Percentiles rank a stretch among this genome's conserved stretches.
These are phyloP conservation scores for Heteronetta atricapilla DNA, from an alignment of 2,113 vertebrate species.

Conservation along the genomic window DNA sequence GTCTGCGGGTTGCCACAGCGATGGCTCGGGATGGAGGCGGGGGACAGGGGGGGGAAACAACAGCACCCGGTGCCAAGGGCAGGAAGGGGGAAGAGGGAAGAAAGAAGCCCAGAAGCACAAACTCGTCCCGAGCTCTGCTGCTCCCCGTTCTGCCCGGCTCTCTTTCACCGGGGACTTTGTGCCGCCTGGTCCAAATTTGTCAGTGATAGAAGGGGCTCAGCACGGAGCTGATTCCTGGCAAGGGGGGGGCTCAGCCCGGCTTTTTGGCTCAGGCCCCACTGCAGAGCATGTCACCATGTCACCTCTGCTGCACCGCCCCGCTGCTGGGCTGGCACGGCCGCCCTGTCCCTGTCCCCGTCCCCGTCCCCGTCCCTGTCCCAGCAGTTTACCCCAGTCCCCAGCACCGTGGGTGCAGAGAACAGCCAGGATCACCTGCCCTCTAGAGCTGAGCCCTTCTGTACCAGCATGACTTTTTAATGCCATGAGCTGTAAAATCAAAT, in stretches of 20 bases:
- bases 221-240: not conserved
- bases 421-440: not conserved
- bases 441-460: not conserved
- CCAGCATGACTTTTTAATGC: not conserved
- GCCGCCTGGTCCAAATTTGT: constrained; percentile 38
- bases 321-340: not conserved
- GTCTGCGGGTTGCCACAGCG: constrained; percentile 32
- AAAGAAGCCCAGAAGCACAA: not conserved
- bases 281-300: not conserved
- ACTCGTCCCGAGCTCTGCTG: not conserved
- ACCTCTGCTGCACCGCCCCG: rapidly evolving
- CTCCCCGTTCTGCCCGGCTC: not conserved
- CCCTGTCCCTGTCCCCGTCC: not conserved
- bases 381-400: not conserved
- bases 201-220: not conserved
- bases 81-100: not conserved
- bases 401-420: not conserved
- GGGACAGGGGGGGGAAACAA: not conserved
- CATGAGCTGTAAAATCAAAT: not conserved
- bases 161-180: not conserved
- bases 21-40: not conserved
- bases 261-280: not conserved
- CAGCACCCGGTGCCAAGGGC: constrained; percentile 17
- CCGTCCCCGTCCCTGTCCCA: not conserved
- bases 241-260: not conserved